Evolutionary conservation across 2,113 vertebrate species (phyloP), one percentile per base, ranked within the genome.

Genomic region (Nesoenas mayeri): DNA sequence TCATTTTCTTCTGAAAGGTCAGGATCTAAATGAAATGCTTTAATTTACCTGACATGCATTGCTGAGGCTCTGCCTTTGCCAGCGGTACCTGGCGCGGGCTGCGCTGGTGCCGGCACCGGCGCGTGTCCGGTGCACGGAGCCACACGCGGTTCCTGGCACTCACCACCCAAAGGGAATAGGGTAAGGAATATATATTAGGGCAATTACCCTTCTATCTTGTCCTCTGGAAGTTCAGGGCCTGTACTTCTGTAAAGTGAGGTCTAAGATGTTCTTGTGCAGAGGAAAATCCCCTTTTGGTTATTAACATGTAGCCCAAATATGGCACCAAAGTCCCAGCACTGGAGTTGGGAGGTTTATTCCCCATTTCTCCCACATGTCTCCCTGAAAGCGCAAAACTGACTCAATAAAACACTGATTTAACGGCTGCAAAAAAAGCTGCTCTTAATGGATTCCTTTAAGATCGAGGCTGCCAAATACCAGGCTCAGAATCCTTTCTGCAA

Each of bases 401-500:
- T 38, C 15, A 60, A 79, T 47, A 79, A 87, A 48, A 57, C 70
- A 26, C 5, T 8, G 8, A 74, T 72, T 78, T 62, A 80, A 28
- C 44, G 65, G 94, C 34, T 67, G 38, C 32, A 57, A n/a, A 57
- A 40, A 71, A 24, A 42, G 82, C 89, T 40, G 38, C 69, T 77
- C 74, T 84, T 79, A 92, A 80, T 81, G 85, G 89, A 71, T 95
- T 96, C 91, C 92, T 92, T 88, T 60, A 69, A 82, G 95, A 96
- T 89, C 72, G 72, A 93, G 82, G 80, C 96, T 93, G 89, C 93
- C 91, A 88, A 65, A 31, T 24, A 75, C 48, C 79, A 53, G 82
- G 75, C 71, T 91, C 32, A n/a, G 67, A 89, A 85, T 87, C 95
- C 90, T 94, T 90, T 61, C 78, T 81, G 12, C 1, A 12, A 47